A percentile compares a stretch with the other conserved stretches of the same genome.
Evolutionary conservation across 2,113 vertebrate species (phyloP).

Genomic region (Willisornis vidua): DNA sequence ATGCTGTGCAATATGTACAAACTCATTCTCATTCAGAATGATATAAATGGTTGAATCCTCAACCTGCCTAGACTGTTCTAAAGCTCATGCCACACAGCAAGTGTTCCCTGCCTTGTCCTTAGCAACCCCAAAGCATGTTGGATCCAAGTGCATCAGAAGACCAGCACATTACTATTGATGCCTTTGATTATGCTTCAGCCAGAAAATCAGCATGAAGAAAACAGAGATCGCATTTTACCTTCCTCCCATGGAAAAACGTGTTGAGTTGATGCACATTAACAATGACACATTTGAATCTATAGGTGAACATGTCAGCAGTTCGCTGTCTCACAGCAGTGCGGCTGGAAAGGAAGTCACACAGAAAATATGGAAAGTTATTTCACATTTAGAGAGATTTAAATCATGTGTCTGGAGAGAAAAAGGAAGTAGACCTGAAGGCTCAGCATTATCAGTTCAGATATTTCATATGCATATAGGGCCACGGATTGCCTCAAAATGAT

Average conservation of each 20-base stretch:
- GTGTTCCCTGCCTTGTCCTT: background rate
- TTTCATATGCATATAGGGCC: background rate
- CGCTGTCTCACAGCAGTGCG: background rate
- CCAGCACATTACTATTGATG: background rate
- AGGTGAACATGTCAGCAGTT: background rate
- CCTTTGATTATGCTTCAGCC: background rate
- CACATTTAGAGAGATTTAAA: background rate
- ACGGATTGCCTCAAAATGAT: background rate
- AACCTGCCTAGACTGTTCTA: background rate
- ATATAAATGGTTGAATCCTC: background rate
- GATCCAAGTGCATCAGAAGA: background rate
- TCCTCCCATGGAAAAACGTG: background rate
- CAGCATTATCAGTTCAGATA: background rate
- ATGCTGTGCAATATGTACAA: background rate
- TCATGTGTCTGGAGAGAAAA: background rate
- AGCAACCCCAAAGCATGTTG: background rate
- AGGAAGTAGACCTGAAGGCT: background rate
- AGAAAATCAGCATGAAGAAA: background rate
- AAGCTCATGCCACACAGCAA: background rate
- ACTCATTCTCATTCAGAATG: background rate
- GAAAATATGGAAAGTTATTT: background rate
- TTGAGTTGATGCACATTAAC: background rate
- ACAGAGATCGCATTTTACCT: background rate
- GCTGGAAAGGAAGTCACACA: background rate
- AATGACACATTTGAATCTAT: background rate